These are phyloP conservation scores for Laterallus jamaicensis DNA, from an alignment of 2,113 vertebrate species.

Conservation along the genomic window DNA sequence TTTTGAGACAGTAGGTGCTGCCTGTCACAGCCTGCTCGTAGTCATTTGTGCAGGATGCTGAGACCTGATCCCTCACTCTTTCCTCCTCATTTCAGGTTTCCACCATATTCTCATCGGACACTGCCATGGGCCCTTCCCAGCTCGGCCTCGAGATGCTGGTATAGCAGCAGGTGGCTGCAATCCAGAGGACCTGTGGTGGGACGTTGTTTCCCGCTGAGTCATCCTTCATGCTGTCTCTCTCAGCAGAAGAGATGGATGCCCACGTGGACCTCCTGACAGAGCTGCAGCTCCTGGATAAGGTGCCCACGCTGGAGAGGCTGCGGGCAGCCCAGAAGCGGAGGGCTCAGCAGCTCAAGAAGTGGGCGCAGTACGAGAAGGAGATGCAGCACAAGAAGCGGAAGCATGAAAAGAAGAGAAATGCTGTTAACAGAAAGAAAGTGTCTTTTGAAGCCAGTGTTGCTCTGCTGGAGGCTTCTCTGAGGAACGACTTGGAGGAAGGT, in stretches of 20 bases:
- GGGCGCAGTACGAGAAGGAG: slow-evolving; percentile 95
- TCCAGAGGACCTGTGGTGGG: background rate
- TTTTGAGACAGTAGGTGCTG: background rate
- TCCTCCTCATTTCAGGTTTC: slow-evolving; percentile 35
- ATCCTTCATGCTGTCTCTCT: background rate
- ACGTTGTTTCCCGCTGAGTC: background rate
- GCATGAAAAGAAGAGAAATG: slow-evolving; percentile 86
- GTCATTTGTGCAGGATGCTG: background rate
- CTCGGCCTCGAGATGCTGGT: background rate
- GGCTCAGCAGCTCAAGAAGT: slow-evolving; percentile 95
- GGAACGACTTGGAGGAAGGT: slow-evolving; percentile 96
- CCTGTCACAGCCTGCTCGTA: background rate
- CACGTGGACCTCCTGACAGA: slow-evolving; percentile 94
- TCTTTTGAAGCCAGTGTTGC: slow-evolving; percentile 92
- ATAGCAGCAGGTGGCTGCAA: slow-evolving; percentile 41
- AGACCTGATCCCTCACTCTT: background rate
- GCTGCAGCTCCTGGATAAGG: slow-evolving; percentile 96
- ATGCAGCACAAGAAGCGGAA: slow-evolving; percentile 92
- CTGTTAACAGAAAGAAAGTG: slow-evolving; percentile 78
- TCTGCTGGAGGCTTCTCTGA: slow-evolving; percentile 90
- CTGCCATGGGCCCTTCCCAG: slow-evolving; percentile 21
- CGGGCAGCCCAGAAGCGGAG: slow-evolving; percentile 92
- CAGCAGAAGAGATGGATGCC: slow-evolving; percentile 81
- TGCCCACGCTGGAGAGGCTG: slow-evolving; percentile 92
- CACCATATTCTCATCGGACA: background rate